These are phyloP conservation scores for Neodon shergylaensis DNA, from an alignment of 2,113 vertebrate species.

Conservation along the genomic window DNA sequence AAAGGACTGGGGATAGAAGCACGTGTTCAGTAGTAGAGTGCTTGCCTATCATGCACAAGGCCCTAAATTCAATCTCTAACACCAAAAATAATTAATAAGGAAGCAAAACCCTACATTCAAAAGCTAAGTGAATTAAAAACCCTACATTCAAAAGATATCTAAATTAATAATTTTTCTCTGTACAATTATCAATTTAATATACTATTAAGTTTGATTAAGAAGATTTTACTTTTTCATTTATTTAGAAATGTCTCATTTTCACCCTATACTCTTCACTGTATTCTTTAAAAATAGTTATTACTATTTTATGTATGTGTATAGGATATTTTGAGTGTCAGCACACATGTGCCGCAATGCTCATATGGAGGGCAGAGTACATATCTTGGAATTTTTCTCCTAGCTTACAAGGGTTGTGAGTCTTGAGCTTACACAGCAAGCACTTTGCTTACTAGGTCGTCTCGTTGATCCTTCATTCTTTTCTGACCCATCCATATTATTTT, in stretches of 20 bases:
- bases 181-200: background rate
- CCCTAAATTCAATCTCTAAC: background rate
- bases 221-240: constrained; percentile 40
- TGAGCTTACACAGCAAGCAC: background rate
- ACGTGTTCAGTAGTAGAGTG: background rate
- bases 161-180: constrained; percentile 9
- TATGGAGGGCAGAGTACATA: background rate
- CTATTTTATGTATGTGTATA: background rate
- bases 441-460: background rate
- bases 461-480: background rate
- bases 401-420: background rate
- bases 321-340: background rate
- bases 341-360: background rate
- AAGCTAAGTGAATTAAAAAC: background rate
- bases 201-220: background rate
- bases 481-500: background rate
- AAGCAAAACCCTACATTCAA: background rate
- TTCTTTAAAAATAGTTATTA: background rate
- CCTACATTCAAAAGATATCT: background rate
- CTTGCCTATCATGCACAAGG: background rate
- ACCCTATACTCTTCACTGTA: background rate
- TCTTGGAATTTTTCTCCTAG: background rate
- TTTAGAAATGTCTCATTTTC: background rate
- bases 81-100: background rate
- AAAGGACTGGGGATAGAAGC: too few species aligned